phyloP scores from a whole-genome alignment of 1,140 invertebrate genomes.

The Samia ricini region DNA sequence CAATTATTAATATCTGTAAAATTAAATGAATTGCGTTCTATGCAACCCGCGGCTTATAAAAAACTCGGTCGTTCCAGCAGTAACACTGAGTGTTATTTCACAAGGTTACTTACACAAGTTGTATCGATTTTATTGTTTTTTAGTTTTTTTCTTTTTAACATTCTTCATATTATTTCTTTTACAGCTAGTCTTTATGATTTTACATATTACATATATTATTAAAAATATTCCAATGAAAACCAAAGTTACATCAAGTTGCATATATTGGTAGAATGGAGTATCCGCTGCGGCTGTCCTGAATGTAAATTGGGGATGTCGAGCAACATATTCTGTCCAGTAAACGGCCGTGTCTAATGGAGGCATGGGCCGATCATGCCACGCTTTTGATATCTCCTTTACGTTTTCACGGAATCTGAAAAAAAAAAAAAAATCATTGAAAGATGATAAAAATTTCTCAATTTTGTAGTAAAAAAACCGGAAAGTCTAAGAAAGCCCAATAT shows the following conservation, averaged over 20 bases:
- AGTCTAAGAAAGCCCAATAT: too few relatives aligned
- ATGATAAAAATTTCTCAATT: not conserved
- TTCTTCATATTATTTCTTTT: constrained; percentile 3
- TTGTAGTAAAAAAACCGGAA: not conserved
- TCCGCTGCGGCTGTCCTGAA: constrained; percentile 78
- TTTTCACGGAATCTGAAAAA: constrained; percentile 58
- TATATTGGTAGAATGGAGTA: constrained; percentile 80
- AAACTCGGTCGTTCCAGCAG: too few relatives aligned
- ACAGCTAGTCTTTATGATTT: constrained; percentile 6
- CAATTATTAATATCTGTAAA: too few relatives aligned
- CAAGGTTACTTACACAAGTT: too few relatives aligned
- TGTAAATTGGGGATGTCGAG: constrained; percentile 78
- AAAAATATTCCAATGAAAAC: constrained; percentile 29
- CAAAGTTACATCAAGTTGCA: constrained; percentile 79
- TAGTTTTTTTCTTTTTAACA: constrained; percentile 12
- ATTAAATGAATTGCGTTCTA: too few relatives aligned
- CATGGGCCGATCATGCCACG: constrained; percentile 78
- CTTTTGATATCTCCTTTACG: constrained; percentile 58
- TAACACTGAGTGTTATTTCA: too few relatives aligned
- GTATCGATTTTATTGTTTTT: constrained; percentile 18
- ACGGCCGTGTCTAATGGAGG: constrained; percentile 76
- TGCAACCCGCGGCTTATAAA: too few relatives aligned
- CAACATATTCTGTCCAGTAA: constrained; percentile 82
- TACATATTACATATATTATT: constrained; percentile 16
- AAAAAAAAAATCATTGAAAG: constrained; percentile 28